A percentile compares a stretch with the other conserved stretches of the same genome.
phyloP scores from a whole-genome alignment of 2,797 vertebrate species.

The Anolis apletophallus region DNA sequence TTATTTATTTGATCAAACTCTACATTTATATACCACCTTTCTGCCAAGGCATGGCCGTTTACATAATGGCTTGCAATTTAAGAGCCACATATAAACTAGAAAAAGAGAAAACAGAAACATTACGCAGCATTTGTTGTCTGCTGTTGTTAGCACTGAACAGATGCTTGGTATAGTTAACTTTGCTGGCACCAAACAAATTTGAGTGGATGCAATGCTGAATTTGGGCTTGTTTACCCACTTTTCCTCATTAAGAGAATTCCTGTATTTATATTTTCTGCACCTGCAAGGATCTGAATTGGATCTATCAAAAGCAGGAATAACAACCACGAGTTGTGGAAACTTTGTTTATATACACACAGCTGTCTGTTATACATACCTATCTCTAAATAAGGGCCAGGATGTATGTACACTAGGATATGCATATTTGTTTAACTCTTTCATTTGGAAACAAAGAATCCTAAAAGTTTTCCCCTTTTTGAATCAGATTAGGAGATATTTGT shows the following conservation, averaged over 20 bases:
- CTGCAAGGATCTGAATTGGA: background rate
- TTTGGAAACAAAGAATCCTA: no score
- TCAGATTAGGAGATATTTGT: no score
- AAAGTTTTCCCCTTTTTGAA: no score
- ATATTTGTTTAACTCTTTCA: background rate
- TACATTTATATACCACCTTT: background rate
- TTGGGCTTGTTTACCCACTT: background rate
- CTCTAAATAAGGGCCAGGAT: background rate
- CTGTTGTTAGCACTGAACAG: slow-evolving; percentile 1
- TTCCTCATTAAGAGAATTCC: background rate
- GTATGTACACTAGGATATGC: background rate
- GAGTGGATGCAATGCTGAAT: background rate
- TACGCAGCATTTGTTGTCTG: background rate
- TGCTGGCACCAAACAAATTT: background rate
- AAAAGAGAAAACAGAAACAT: background rate
- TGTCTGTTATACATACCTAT: background rate
- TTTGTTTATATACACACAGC: background rate
- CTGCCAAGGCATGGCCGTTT: background rate
- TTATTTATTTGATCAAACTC: background rate
- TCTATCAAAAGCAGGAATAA: background rate
- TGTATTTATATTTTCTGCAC: background rate
- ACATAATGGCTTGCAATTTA: background rate
- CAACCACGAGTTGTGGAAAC: background rate
- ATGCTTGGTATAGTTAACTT: background rate
- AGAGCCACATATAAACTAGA: background rate